Evolutionary conservation across 53 echinoderm and acorn worm species (phyloP).

Genomic region (Echinarachnius parma): DNA sequence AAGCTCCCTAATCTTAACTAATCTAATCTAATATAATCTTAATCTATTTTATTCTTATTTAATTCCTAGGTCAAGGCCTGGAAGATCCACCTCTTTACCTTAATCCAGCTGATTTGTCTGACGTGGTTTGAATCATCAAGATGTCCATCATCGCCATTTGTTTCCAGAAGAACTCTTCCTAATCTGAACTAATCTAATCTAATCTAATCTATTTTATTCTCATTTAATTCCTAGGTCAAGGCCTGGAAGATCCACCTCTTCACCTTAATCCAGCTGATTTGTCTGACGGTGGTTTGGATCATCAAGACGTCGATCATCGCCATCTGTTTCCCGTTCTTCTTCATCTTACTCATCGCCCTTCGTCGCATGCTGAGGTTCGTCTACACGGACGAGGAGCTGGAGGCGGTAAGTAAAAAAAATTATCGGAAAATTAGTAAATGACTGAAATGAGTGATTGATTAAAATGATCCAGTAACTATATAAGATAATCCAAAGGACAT

Average conservation of each 20-base stretch:
- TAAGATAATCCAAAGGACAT: too few species aligned
- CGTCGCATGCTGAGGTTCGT: conserved; percentile 65
- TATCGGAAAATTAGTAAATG: too few species aligned
- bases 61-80: conserved; percentile 83
- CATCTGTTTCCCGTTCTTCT: conserved; percentile 95
- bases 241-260: conserved; percentile 97
- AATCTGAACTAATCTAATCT: too few species aligned
- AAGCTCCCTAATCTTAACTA: too few species aligned
- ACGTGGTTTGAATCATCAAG: conserved; percentile 82
- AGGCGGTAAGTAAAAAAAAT: too few species aligned
- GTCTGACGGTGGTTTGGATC: conserved; percentile 73
- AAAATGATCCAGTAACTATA: too few species aligned
- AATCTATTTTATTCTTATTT: conserved; percentile 4
- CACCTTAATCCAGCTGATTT: conserved; percentile 83
- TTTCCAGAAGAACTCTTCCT: too few species aligned
- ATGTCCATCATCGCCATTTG: conserved; percentile 85
- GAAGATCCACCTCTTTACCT: conserved; percentile 96
- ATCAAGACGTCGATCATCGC: conserved; percentile 88
- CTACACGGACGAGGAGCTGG: conserved; percentile 77
- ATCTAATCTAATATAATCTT: too few species aligned
- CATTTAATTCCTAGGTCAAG: conserved; percentile 67
- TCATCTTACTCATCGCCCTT: conserved; percentile 83
- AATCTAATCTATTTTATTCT: too few species aligned
- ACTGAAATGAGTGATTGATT: too few species aligned
- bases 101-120: conserved; percentile 81